Conservation (phyloP, 2,113 vertebrate species). For the Tylochromis polylepis region DNA sequence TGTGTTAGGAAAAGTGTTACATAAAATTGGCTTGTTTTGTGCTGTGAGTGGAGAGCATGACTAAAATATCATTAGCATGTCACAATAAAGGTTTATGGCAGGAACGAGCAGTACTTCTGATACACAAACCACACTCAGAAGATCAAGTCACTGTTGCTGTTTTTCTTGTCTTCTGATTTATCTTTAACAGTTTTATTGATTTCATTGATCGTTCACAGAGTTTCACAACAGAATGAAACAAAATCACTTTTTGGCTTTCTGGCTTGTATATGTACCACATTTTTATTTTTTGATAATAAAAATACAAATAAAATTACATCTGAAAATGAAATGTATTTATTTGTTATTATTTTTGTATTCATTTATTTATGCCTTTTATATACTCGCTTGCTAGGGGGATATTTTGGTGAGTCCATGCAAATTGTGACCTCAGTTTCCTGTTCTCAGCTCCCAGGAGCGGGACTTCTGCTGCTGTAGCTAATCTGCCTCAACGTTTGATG, state of each 20-base stretch:
- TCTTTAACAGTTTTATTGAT: not conserved
- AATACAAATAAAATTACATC: not conserved
- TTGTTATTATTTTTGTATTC: too few species aligned
- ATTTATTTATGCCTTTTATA: not conserved
- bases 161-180: not conserved
- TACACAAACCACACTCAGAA: not conserved
- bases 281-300: not conserved
- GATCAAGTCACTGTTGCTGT: not conserved
- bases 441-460: not conserved
- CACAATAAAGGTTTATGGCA: not conserved
- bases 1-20: not conserved
- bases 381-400: not conserved
- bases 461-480: not conserved
- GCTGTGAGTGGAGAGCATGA: not conserved
- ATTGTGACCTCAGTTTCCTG: not conserved
- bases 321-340: not conserved
- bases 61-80: not conserved
- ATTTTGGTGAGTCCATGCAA: not conserved
- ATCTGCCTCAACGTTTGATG: not conserved
- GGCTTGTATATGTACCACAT: not conserved
- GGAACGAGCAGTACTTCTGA: not conserved
- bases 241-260: not conserved
- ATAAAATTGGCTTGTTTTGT: not conserved
- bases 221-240: not conserved
- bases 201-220: not conserved